Evolutionary conservation across 2,113 vertebrate species (phyloP).

Genomic region (Tachycineta bicolor): DNA sequence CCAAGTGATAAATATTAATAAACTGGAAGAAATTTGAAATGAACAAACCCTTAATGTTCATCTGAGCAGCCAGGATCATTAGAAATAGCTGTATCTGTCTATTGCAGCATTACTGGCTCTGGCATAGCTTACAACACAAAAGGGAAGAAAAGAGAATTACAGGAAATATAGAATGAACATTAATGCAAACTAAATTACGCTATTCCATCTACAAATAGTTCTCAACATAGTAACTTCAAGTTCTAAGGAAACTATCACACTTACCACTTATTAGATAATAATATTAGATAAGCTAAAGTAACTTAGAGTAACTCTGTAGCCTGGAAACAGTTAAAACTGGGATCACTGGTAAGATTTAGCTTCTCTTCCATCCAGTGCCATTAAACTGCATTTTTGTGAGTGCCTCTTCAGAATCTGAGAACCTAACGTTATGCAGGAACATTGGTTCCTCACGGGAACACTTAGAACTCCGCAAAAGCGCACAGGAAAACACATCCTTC

Average conservation of each 20-base stretch:
- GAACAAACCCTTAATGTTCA: not conserved
- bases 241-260: not conserved
- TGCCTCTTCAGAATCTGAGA: not conserved
- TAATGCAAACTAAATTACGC: constrained; percentile 18
- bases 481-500: not conserved
- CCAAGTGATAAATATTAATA: constrained; percentile 61
- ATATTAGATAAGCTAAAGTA: not conserved
- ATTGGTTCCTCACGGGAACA: not conserved
- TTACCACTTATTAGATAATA: not conserved
- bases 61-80: not conserved
- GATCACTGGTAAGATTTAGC: not conserved
- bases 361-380: not conserved
- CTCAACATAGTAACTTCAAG: not conserved
- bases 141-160: not conserved
- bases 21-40: constrained; percentile 30
- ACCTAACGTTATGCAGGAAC: not conserved
- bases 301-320: not conserved
- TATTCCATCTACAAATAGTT: not conserved
- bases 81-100: constrained; percentile 1
- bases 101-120: not conserved
- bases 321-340: not conserved
- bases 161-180: not conserved
- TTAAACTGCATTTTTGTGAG: constrained; percentile 4
- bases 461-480: not conserved
- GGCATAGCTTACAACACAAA: not conserved